Base-by-base conservation (phyloP, 2,888 invertebrate genomes). In the Thymelicus acteon region DNA sequence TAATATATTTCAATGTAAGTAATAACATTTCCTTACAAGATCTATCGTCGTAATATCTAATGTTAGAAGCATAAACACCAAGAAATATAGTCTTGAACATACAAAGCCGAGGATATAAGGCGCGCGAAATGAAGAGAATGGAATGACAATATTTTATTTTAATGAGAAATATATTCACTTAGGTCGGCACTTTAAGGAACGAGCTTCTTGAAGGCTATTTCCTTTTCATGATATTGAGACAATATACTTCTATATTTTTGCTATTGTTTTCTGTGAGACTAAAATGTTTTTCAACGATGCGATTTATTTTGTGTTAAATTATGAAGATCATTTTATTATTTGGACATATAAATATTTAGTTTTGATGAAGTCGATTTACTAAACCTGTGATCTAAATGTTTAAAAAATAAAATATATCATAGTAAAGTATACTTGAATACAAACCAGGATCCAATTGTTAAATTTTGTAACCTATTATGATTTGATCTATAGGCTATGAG, bases 111-210 rank as follows among this genome's bases (percentile, higher is more conserved):
- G 65, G 65, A 60, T 71, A 70, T 70, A 60, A 60, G 60, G 12
- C 7, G 71, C 65, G 71, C 71, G 60, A 71, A 65, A 71, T 71
- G 71, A 71, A 65, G 71, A 61, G 60, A 71, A 65, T 71, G 65
- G 65, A 65, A 71, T 65, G 65, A 71, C 71, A 71, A 71, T 71
- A 71, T 71, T 71, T 71, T 71, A 71, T 60, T 65, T 71, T 65
- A 65, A 71, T 71, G 71, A 37, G 60, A 65, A 71, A 71, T 71
- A 71, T 71, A 71, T 71, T 71, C 70, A 63, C 64, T 71, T 71
- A 71, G 60, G 70, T 65, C 60, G 70, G 60, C 60, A 52, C 64
- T 70, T 64, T 49, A 60, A 60, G 64, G 40, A 64, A 70, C 52
- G 60, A 31, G 52, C 65, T 60, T 60, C 70, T 70, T 64, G 24